Base-by-base conservation (phyloP, 2,797 vertebrate species). In the Gambusia yucatana region DNA sequence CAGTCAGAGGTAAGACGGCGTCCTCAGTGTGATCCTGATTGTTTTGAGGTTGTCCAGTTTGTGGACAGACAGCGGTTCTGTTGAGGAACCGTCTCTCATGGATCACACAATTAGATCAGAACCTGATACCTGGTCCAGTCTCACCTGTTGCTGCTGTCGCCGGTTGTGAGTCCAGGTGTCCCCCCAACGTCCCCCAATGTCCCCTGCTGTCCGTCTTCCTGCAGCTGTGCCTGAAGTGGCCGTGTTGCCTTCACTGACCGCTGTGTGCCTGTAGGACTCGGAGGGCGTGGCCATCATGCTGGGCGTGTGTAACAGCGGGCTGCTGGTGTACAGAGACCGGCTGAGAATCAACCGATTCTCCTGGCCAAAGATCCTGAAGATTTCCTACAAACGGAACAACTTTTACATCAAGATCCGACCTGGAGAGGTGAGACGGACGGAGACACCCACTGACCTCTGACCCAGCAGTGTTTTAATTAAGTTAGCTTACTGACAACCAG, bases 331-430 rank as follows among this genome's bases (percentile, higher is more conserved):
- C 89, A 96, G 98, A 39, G 98, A 99, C 89, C 90, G 98, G 65
- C 95, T 99, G 67, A 96, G 98, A 87, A 99, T 99, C 95, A 99
- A 99, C 83, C 96, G 98, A 76, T 99, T 99, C 90, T 97, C 98
- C 4, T 99, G 98, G 98, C 97, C 98, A 9, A 98, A 99, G 90
- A 98, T 99, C 89, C 94, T 99, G 79, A 99, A 99, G 95, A 98
- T 99, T 93, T 99, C 98, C 0, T 99, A 99, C 93, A 99, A 99
- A 91, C 96, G 98, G 79, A 99, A 98, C 93, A 99, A 99, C 91
- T 99, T 99, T 93, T 99, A 99, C 95, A 98, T 99, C 90, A 99
- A 99, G 93, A 98, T 99, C 84, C 95, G 98, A 65, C 98, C 98
- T 0, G 97, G 97, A 82, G 98, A 99, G 97, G 98, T 99, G 44